Conservation (phyloP, 2,888 invertebrate genomes). For the Sarcophaga carnaria region DNA sequence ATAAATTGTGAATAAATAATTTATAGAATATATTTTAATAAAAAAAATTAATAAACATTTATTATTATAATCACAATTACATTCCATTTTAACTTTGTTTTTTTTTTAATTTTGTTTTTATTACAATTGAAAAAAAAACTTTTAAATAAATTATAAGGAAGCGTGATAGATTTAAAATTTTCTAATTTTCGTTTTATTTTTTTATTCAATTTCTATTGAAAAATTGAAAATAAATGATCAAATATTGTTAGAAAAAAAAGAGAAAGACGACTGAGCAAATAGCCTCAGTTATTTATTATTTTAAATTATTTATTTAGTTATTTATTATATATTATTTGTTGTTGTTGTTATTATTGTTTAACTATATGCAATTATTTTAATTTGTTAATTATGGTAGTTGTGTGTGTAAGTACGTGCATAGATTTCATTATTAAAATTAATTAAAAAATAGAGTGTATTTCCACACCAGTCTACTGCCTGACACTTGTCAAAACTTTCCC, state of each 20-base stretch:
- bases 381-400: slow-evolving; percentile 58
- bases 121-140: slow-evolving; percentile 35
- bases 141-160: slow-evolving; percentile 54
- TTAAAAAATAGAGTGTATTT: slow-evolving; percentile 32
- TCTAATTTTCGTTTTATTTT: background rate
- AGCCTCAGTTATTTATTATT: background rate
- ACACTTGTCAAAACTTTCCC: slow-evolving; percentile 45
- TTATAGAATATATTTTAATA: background rate
- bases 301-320: background rate
- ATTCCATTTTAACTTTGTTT: slow-evolving; percentile 23
- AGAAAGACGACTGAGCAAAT: background rate
- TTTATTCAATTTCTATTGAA: background rate
- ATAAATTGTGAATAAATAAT: background rate
- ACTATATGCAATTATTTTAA: slow-evolving; percentile 51
- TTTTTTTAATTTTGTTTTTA: slow-evolving; percentile 38
- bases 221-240: background rate
- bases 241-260: background rate
- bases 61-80: background rate
- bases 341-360: background rate
- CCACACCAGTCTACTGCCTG: slow-evolving; percentile 11
- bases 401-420: slow-evolving; percentile 50
- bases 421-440: slow-evolving; percentile 45
- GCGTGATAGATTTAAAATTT: slow-evolving; percentile 55
- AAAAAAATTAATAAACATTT: background rate
- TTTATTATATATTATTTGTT: background rate